Percentiles rank a stretch among this genome's conserved stretches.
Evolutionary conservation across 1,140 invertebrate genomes (phyloP).

Genomic region (Diachasmimorpha longicaudata): DNA sequence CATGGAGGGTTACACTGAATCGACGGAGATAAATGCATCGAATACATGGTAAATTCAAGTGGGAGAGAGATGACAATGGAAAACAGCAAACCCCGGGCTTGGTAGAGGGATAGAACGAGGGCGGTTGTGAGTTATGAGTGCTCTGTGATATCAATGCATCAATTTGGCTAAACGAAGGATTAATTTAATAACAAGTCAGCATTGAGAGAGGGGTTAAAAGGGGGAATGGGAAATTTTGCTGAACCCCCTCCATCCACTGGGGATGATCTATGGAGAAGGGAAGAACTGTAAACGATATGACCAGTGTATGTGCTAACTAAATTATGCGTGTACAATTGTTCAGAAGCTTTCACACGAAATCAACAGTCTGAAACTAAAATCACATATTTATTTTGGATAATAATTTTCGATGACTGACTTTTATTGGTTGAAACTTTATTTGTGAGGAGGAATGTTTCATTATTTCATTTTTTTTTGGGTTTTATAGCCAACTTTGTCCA

Average conservation of each 20-base stretch:
- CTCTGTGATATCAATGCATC: slow-evolving; percentile 64
- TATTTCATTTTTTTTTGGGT: too few relatives aligned
- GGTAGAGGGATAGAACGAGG: slow-evolving; percentile 25
- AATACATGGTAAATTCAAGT: slow-evolving; percentile 18
- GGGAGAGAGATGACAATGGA: neutral
- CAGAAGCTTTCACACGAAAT: slow-evolving; percentile 16
- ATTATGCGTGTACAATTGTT: slow-evolving; percentile 20
- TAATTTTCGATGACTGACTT: neutral
- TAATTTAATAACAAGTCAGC: slow-evolving; percentile 65
- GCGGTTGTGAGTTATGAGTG: slow-evolving; percentile 61
- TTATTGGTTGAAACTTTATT: slow-evolving; percentile 17
- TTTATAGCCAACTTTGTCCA: too few relatives aligned
- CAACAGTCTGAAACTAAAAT: slow-evolving; percentile 11
- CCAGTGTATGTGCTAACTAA: slow-evolving; percentile 22
- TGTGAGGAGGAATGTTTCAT: neutral
- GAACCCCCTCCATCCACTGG: neutral
- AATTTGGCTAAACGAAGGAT: slow-evolving; percentile 65
- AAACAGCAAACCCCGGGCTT: slow-evolving; percentile 15
- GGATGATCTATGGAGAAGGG: slow-evolving; percentile 56
- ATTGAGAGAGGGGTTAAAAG: slow-evolving; percentile 35
- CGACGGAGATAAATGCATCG: slow-evolving; percentile 22
- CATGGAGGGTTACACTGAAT: neutral
- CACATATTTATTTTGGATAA: neutral
- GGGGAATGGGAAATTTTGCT: neutral
- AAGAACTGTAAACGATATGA: slow-evolving; percentile 35